These are phyloP conservation scores for Brachionus manjavacas DNA, from an alignment of 1,140 invertebrate species.

Conservation along the genomic window DNA sequence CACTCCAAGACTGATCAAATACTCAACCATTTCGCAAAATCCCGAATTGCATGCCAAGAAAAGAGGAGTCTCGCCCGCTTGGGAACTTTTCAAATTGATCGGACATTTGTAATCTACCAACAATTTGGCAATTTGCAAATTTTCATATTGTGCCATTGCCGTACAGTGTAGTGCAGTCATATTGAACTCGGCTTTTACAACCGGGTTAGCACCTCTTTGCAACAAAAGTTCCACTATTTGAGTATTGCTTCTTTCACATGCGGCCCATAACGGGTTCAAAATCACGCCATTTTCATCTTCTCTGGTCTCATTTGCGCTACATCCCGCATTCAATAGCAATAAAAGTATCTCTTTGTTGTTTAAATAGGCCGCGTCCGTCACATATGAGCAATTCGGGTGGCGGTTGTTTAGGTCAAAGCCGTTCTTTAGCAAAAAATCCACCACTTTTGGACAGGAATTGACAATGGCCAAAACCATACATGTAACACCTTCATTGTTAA, in stretches of 20 bases:
- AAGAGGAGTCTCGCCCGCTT: conserved; percentile 26
- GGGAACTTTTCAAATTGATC: conserved; percentile 14
- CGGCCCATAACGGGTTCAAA: conserved; percentile 37
- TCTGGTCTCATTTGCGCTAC: background rate
- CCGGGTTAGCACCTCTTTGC: background rate
- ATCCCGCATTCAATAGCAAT: conserved; percentile 11
- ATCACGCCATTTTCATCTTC: conserved; percentile 36
- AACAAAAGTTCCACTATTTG: conserved; percentile 3
- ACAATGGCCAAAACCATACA: conserved; percentile 27
- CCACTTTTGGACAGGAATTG: conserved; percentile 9
- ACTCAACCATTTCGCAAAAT: conserved; percentile 16
- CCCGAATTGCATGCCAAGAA: conserved; percentile 36
- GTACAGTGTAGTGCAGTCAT: conserved; percentile 31
- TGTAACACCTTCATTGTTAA: conserved; percentile 2
- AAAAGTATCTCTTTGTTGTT: background rate
- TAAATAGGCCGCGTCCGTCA: conserved; percentile 19
- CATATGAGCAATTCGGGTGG: conserved; percentile 10
- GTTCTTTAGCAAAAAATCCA: conserved; percentile 9
- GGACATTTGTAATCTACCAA: conserved; percentile 29
- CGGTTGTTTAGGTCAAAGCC: background rate
- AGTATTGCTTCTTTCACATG: conserved; percentile 40
- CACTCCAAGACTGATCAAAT: background rate
- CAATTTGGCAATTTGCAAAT: conserved; percentile 16
- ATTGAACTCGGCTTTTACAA: conserved; percentile 7
- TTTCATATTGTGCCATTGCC: conserved; percentile 40